Evolutionary conservation across 2,888 invertebrate genomes (phyloP).

Genomic region (Drosophila mimetica): DNA sequence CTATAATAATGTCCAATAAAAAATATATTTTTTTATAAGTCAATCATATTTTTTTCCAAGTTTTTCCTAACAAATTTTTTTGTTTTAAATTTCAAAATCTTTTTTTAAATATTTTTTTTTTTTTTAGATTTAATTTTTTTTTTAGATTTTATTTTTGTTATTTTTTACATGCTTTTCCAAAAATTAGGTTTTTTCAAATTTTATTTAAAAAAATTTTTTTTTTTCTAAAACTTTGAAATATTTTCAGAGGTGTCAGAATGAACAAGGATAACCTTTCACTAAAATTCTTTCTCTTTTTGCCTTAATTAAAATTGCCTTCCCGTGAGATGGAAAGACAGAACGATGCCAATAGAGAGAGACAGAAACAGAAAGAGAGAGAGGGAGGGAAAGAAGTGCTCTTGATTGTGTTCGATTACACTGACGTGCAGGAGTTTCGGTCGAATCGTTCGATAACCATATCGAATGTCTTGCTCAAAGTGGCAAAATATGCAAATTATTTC

Average conservation of each 20-base stretch:
- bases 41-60: too few relatives aligned
- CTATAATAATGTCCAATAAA: too few relatives aligned
- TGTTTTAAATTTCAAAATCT: too few relatives aligned
- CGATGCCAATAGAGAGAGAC: background rate
- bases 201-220: too few relatives aligned
- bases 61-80: too few relatives aligned
- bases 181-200: too few relatives aligned
- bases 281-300: background rate
- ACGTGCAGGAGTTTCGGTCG: background rate
- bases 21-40: too few relatives aligned
- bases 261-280: background rate
- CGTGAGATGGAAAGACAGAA: background rate
- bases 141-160: too few relatives aligned
- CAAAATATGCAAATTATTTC: constrained; percentile 7
- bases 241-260: background rate
- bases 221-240: background rate
- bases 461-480: background rate
- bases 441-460: background rate
- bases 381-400: background rate
- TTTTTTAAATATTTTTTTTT: too few relatives aligned
- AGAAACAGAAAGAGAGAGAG: too few relatives aligned
- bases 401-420: constrained; percentile 9
- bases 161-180: too few relatives aligned
- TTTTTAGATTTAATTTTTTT: too few relatives aligned
- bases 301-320: constrained; percentile 2